Evolutionary conservation across 2,797 vertebrate species (phyloP).

Genomic region (Halcyon badia): DNA sequence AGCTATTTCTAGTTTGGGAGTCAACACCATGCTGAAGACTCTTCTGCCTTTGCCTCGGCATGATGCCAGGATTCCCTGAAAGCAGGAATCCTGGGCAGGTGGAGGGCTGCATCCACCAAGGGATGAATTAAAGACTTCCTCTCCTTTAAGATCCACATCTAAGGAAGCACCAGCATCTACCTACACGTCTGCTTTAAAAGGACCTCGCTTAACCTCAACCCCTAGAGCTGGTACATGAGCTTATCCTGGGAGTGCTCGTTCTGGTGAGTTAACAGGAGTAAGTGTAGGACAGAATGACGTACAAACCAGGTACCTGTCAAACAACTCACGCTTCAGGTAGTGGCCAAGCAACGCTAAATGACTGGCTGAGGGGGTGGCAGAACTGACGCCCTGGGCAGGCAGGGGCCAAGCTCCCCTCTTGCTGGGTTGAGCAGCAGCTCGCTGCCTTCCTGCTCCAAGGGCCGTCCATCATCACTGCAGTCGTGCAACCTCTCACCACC

Average conservation of each 20-base stretch:
- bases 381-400: not conserved
- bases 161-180: not conserved
- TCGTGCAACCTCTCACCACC: fast-evolving
- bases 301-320: fast-evolving
- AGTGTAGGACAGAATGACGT: fast-evolving
- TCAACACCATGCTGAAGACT: fast-evolving
- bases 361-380: fast-evolving
- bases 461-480: not conserved
- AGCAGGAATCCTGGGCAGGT: not conserved
- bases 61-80: not conserved
- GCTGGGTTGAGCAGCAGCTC: fast-evolving
- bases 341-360: fast-evolving
- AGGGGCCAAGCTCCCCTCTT: not conserved
- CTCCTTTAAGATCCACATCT: fast-evolving
- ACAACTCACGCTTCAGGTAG: fast-evolving
- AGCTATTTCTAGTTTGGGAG: not conserved
- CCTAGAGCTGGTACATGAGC: not conserved
- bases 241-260: not conserved
- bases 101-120: not conserved
- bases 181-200: no score
- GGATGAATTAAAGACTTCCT: not conserved
- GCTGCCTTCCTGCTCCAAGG: not conserved
- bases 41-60: not conserved
- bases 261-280: fast-evolving
- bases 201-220: not conserved